Evolutionary conservation across 1,140 invertebrate species (phyloP), one percentile per base, ranked within the genome.

Genomic region (Drosophila sucinea): DNA sequence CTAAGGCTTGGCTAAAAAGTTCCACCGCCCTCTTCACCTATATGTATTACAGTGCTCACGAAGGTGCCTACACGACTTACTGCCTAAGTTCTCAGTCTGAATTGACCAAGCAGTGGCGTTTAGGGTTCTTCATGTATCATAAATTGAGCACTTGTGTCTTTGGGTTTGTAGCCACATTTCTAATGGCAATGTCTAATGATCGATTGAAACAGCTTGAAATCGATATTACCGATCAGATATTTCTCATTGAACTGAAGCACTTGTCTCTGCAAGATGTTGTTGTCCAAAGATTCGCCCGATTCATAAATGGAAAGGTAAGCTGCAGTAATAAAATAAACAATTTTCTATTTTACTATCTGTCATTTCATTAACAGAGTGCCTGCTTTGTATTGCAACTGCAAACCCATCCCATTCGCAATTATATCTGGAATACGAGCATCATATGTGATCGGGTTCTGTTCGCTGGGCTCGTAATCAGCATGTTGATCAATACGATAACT

Each of bases 401-500:
- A 10, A 47, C 68, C 0, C 11, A 35, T 17, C 67, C 70, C 25
- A 29, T 73, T 25, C 35, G 70, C 8, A 73, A 63, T 30, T 64
- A 57, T 1, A 71, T 73, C 1, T 73, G 70, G 70, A 73, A 73
- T 25, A 41, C 58, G 11, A 55, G 38, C 7, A 47, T 40, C 1
- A 30, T 57, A 6, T 73, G 70, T 29, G 67, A 73, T 57, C 30
- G 70, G 1, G 51, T 29, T 30, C 7, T 73, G 23, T 68, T 71
- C 10, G 63, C 57, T 4, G 70, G 60, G 3, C 51, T 71, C 8
- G 62, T 51, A 0, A 17, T 73, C 11, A 56, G 63, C 38, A 38
- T 73, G 8, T 32, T 71, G 17, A 71, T 73, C 5, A 73, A 73
- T 64, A 58, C 70, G 30, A 71, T 40, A 6, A 73, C 70, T 0